These are phyloP conservation scores for Leucoma salicis DNA, from an alignment of 2,888 invertebrate species.

Conservation along the genomic window DNA sequence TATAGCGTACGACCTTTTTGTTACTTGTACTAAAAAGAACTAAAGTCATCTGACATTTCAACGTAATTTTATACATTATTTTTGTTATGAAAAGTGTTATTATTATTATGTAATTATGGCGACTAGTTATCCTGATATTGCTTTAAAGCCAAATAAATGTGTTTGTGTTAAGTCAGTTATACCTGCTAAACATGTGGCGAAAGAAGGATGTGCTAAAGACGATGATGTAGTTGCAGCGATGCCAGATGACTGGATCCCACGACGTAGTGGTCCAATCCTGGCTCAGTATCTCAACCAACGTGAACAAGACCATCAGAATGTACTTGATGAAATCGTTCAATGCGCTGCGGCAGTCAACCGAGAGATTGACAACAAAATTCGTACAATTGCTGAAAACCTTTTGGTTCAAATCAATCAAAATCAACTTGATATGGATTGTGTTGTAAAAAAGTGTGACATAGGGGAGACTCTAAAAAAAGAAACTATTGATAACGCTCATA, in stretches of 20 bases:
- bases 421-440: slow-evolving; percentile 48
- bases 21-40: neutral
- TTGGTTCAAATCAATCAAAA: slow-evolving; percentile 50
- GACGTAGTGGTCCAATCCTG: slow-evolving; percentile 51
- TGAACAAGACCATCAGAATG: slow-evolving; percentile 43
- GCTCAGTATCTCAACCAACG: slow-evolving; percentile 54
- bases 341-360: slow-evolving; percentile 44
- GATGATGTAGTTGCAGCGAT: slow-evolving; percentile 55
- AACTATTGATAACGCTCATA: slow-evolving; percentile 39
- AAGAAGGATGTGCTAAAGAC: slow-evolving; percentile 53
- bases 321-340: slow-evolving; percentile 38
- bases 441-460: slow-evolving; percentile 35
- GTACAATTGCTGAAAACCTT: slow-evolving; percentile 47
- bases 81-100: neutral
- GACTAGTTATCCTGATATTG: neutral
- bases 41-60: neutral
- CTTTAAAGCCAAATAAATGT: neutral
- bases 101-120: slow-evolving; percentile 3
- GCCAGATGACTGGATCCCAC: slow-evolving; percentile 58
- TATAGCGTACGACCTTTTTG: neutral
- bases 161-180: neutral
- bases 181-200: slow-evolving; percentile 23
- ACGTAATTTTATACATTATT: neutral
- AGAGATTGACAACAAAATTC: slow-evolving; percentile 49
- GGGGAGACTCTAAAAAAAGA: slow-evolving; percentile 23